Evolutionary conservation across 1,140 invertebrate species (phyloP).

Genomic region (Wasmannia auropunctata): DNA sequence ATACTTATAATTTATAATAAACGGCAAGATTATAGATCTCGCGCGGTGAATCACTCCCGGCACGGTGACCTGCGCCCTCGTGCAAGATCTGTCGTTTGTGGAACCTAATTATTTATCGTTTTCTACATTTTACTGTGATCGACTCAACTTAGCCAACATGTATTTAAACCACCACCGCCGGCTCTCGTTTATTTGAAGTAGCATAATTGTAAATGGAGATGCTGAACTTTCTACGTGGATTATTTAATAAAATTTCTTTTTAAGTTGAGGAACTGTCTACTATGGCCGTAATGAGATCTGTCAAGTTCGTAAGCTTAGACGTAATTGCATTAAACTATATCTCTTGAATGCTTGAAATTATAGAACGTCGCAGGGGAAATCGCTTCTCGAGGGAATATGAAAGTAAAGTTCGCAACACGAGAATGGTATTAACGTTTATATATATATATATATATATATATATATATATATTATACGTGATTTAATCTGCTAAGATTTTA

Average conservation of each 20-base stretch:
- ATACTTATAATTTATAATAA: constrained; percentile 53
- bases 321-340: background rate
- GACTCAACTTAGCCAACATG: constrained; percentile 29
- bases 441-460: too few relatives aligned
- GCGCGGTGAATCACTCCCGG: background rate
- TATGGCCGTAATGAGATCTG: background rate
- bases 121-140: constrained; percentile 61
- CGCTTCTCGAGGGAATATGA: background rate
- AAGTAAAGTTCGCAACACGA: background rate
- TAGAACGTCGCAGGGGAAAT: background rate
- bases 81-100: constrained; percentile 47
- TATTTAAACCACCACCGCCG: constrained; percentile 35
- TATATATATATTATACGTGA: background rate
- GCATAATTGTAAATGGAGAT: constrained; percentile 19
- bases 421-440: too few relatives aligned
- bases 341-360: background rate
- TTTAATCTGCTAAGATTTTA: constrained; percentile 6
- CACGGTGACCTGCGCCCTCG: constrained; percentile 27
- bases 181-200: constrained; percentile 15
- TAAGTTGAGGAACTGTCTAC: constrained; percentile 44
- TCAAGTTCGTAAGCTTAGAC: constrained; percentile 7
- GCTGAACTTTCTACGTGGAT: constrained; percentile 41
- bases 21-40: constrained; percentile 27
- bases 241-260: constrained; percentile 49
- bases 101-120: constrained; percentile 51